Evolutionary conservation across 2,797 vertebrate species (phyloP).

Genomic region (Enteromius viviparus): DNA sequence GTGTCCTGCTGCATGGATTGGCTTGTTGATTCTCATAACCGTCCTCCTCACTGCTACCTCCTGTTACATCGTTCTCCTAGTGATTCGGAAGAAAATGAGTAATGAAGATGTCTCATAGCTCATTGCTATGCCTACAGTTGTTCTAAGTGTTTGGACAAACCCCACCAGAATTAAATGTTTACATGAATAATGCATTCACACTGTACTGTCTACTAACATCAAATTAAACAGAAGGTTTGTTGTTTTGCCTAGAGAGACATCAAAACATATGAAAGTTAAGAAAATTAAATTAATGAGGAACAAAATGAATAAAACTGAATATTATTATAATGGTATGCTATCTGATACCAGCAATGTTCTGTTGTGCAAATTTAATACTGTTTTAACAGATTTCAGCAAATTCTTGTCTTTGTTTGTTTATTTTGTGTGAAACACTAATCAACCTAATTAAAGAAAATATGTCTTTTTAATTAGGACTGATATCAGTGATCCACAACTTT

Average conservation of each 20-base stretch:
- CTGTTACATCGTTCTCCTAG: constrained; percentile 53
- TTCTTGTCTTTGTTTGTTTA: not conserved
- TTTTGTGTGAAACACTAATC: not conserved
- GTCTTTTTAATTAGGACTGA: not conserved
- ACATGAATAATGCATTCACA: not conserved
- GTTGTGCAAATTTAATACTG: not conserved
- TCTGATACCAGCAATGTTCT: not conserved
- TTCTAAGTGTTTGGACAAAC: not conserved
- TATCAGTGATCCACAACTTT: not conserved
- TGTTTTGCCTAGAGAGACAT: not conserved
- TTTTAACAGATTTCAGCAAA: not conserved
- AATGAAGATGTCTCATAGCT: not conserved
- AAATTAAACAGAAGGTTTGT: not conserved
- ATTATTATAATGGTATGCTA: not conserved
- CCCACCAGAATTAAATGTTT: not conserved
- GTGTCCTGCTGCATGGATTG: constrained; percentile 68
- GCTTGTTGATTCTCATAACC: constrained; percentile 68
- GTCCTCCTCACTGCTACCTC: constrained; percentile 64
- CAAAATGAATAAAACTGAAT: not conserved
- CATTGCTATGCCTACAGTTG: not conserved
- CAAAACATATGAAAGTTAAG: not conserved
- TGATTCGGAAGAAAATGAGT: constrained; percentile 42
- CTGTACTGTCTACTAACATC: not conserved
- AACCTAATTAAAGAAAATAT: not conserved
- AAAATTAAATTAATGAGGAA: not conserved